A percentile compares a stretch with the other conserved stretches of the same genome.
Conservation (phyloP, 2,797 vertebrate species). For the Emydoidea blandingii region DNA sequence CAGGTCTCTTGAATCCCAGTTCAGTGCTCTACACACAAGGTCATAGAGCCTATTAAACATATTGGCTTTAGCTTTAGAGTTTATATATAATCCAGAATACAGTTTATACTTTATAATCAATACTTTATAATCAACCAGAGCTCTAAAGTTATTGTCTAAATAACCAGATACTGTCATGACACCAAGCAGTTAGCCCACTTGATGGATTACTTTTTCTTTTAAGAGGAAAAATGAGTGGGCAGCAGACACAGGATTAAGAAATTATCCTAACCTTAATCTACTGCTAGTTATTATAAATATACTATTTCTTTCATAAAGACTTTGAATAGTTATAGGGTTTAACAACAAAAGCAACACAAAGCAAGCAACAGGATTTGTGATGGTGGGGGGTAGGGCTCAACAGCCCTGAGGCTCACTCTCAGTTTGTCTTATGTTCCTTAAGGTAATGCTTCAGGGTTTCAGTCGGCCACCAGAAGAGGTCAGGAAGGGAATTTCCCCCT, state of each 20-base stretch:
- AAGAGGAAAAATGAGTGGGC: not conserved
- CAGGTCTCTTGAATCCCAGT: not conserved
- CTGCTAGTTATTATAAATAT: not conserved
- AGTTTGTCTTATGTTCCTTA: not conserved
- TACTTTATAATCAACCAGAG: not conserved
- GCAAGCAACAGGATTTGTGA: too few relatives aligned
- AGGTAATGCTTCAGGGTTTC: not conserved
- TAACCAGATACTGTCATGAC: not conserved
- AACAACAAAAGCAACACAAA: too few relatives aligned
- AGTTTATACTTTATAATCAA: not conserved
- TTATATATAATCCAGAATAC: not conserved
- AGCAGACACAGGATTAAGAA: not conserved
- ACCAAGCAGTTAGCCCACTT: not conserved
- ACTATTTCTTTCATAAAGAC: not conserved
- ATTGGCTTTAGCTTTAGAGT: not conserved
- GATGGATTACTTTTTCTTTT: not conserved
- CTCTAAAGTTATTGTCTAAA: not conserved
- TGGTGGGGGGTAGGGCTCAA: too few relatives aligned
- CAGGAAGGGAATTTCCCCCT: not conserved
- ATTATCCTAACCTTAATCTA: not conserved
- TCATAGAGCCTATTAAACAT: not conserved
- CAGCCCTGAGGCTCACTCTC: too few relatives aligned
- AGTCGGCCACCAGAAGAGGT: not conserved
- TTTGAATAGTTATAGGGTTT: too few relatives aligned
- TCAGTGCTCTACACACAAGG: not conserved